Evolutionary conservation across 2,888 invertebrate genomes (phyloP), one percentile per base, ranked within the genome.

Genomic region (Agrochola lota): DNA sequence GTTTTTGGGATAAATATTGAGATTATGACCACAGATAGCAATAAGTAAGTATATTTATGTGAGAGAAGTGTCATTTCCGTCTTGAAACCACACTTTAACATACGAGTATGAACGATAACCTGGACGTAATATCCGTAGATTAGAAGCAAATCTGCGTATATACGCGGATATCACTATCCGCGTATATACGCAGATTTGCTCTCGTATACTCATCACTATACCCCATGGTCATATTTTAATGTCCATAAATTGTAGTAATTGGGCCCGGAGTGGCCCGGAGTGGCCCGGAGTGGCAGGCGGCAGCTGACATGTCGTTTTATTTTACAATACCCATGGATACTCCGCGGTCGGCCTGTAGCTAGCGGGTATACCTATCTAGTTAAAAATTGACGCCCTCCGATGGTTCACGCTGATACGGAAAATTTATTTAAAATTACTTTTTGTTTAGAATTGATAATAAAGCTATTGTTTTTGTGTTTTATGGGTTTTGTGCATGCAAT

Each of bases 241-340:
- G 87, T 84, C 80, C 86, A 90, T 89, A 89, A 86, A 86, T 90
- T 90, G 80, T 83, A 81, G 83, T 88, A 89, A 89, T 87, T 85
- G 82, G 83, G 75, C 79, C 75, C 80, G 70, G 78, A 86, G 86
- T 83, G 83, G 74, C 79, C 75, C 80, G 70, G 78, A 86, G 86
- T 83, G 83, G 74, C 79, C 75, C 79, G 70, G 78, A 86, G 86
- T 83, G 74, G 71, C 73, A 72, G 49, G 73, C 60, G 74, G 74
- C 86, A 79, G 78, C 66, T 78, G 78, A 77, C 79, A 78, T 78
- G 74, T 86, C 88, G 78, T 79, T 87, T 76, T 84, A 77, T 85
- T 76, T 81, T 77, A 81, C 80, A 74, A 78, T 66, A 49, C 49
- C 59, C 80, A 8, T 52, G 77, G 80, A 80, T n/a, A 55, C 26